These are phyloP conservation scores for Leuctra nigra DNA, from an alignment of 2,888 invertebrate species.

Conservation along the genomic window DNA sequence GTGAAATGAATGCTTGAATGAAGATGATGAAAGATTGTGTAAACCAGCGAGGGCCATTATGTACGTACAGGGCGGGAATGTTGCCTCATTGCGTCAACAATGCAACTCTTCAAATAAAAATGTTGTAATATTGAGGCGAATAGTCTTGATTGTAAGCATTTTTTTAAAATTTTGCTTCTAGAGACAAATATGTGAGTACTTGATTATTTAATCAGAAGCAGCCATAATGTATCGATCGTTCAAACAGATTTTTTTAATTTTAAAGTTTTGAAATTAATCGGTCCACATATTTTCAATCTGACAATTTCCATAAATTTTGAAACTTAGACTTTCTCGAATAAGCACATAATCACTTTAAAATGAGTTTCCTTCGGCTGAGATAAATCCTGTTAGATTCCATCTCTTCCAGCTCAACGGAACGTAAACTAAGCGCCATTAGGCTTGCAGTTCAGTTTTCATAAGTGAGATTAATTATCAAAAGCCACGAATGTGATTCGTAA, in stretches of 20 bases:
- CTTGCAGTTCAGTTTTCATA: background rate
- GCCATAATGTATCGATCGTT: too few species aligned
- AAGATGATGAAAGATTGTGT: background rate
- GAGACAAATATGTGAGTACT: too few species aligned
- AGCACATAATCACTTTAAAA: conserved; percentile 15
- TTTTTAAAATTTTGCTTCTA: too few species aligned
- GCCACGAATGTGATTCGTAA: background rate
- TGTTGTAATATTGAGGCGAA: background rate
- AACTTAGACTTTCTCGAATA: background rate
- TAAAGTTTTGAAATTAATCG: background rate
- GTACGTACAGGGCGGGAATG: background rate
- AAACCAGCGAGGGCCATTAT: too few species aligned
- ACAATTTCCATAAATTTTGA: conserved; percentile 1
- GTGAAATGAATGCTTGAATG: background rate
- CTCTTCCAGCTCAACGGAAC: conserved; percentile 8
- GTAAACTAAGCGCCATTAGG: background rate
- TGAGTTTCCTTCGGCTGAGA: background rate
- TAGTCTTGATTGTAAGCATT: too few species aligned
- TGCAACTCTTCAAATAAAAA: too few species aligned
- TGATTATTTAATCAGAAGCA: too few species aligned
- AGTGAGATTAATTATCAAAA: background rate
- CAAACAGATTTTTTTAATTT: background rate
- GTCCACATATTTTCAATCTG: conserved; percentile 9
- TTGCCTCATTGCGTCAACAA: background rate
- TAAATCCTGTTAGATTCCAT: conserved; percentile 6